Base-by-base conservation (phyloP, 2,113 vertebrate species). In the Uria lomvia region DNA sequence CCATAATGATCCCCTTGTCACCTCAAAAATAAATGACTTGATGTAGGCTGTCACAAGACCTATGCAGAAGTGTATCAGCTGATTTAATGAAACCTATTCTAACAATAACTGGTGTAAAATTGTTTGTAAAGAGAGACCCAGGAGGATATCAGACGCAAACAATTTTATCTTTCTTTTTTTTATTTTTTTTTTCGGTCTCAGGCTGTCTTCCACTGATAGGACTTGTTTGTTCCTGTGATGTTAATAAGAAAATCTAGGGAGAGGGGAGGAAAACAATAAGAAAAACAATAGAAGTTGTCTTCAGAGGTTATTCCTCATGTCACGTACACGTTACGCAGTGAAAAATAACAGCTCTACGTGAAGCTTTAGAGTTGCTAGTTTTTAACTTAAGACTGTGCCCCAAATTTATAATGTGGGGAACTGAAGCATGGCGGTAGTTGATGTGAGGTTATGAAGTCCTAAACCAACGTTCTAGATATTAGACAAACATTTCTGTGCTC, bases 1-100 rank as follows among this genome's bases (percentile, higher is more conserved):
- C 95, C 75, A 38, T 88, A 90, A 88, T 70, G 60, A 94, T 88
- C 75, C 67, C 53, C 59, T 94, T 94, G 92, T 90, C 90, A 70
- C 62, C 66, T 92, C 5, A 0, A 47, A 90, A 90, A 95, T 82
- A 82, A 95, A 90, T 96, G 59, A 65, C 53, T 90, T 88, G 47
- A 75, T 92, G 15, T 52, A 72, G 58, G 14, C 58, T 95, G 66
- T 94, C 78, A 65, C 72, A 62, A 62, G 92, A 83, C 63, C 53
- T 56, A 18, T 16, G 30, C 58, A 88, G 75, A 60, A 94, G 15
- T 2, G 0, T 42, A 76, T 53, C 53, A 65, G 24, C 88, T 83
- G 80, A 36, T 91, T 70, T 49, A 73, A 36, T 65, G 90, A 92
- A 95, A 66, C 63, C 20, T 70, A 36, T 86, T 92, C 71, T 66